Percentiles rank a stretch among this genome's conserved stretches.
Evolutionary conservation across 1,140 invertebrate genomes (phyloP).

Genomic region (Aphidius ervi): DNA sequence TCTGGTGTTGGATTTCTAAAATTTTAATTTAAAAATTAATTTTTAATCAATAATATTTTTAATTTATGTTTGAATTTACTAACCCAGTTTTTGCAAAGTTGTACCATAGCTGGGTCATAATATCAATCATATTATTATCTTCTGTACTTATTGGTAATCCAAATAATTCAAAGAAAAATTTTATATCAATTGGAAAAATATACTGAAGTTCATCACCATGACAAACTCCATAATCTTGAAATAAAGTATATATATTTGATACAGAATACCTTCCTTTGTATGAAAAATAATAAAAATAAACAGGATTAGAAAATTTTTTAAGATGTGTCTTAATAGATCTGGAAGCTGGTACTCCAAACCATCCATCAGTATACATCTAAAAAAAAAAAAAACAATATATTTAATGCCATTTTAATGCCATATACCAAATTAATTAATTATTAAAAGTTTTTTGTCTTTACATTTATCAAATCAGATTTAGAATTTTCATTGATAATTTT

Average conservation of each 20-base stretch:
- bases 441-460: conserved; percentile 36
- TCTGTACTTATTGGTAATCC: conserved; percentile 43
- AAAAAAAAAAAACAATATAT: no score
- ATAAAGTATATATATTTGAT: conserved; percentile 62
- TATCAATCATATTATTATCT: conserved; percentile 52
- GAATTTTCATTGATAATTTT: conserved; percentile 49
- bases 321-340: conserved; percentile 56
- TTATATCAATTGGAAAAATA: conserved; percentile 61
- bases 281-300: conserved; percentile 63
- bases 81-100: conserved; percentile 68
- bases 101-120: conserved; percentile 62
- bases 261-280: conserved; percentile 63
- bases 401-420: no score
- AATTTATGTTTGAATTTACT: conserved; percentile 25
- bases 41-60: neutral
- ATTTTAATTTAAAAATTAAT: conserved; percentile 3
- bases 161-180: conserved; percentile 49
- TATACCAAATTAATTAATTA: neutral
- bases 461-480: conserved; percentile 52
- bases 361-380: conserved; percentile 63
- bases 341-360: conserved; percentile 59
- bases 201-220: conserved; percentile 72
- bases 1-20: conserved; percentile 54
- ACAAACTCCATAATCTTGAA: conserved; percentile 61
- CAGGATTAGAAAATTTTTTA: conserved; percentile 41